Conservation (phyloP, 2,113 vertebrate species). For the Ifrita kowaldi region DNA sequence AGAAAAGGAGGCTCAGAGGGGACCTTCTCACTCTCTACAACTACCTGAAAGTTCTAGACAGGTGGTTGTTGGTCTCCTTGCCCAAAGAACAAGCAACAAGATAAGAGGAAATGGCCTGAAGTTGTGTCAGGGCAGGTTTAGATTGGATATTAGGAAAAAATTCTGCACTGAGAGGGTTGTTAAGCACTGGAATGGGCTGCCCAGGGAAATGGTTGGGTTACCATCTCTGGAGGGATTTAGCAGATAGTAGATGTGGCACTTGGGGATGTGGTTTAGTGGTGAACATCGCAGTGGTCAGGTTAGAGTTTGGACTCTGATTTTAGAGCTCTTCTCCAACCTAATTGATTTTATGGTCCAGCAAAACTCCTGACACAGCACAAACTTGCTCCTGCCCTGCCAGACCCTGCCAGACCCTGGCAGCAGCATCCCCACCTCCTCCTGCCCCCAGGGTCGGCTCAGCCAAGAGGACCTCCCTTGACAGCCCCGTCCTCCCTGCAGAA, state of each 20-base stretch:
- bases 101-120: not conserved
- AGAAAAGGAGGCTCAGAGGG: not conserved
- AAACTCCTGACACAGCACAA: not conserved
- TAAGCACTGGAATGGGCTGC: not conserved
- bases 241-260: not conserved
- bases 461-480: not conserved
- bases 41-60: not conserved
- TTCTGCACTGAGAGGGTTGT: not conserved
- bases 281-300: too few species aligned
- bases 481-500: not conserved
- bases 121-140: not conserved
- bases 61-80: not conserved
- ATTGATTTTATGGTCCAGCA: fast-evolving
- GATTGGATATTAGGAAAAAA: not conserved
- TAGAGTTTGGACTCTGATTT: not conserved
- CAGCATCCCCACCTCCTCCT: not conserved
- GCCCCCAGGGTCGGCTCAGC: fast-evolving
- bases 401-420: not conserved
- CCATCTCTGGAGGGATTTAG: not conserved
- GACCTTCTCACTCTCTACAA: not conserved
- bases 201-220: not conserved
- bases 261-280: not conserved
- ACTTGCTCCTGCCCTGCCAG: not conserved
- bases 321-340: not conserved
- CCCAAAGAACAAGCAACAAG: not conserved